phyloP scores from a whole-genome alignment of 2,797 vertebrate species.

The Tadarida brasiliensis region DNA sequence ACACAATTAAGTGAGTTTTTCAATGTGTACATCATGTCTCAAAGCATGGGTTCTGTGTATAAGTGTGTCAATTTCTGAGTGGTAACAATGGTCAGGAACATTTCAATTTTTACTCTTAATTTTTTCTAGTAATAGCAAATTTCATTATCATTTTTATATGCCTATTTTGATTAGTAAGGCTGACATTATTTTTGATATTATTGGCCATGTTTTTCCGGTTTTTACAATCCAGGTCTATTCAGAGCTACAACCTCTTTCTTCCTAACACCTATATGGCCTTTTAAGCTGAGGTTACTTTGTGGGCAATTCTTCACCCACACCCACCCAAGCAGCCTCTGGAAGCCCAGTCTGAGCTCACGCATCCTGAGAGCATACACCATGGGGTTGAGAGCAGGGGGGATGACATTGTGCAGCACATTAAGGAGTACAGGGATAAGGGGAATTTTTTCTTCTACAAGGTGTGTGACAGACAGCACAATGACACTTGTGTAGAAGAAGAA shows the following conservation, averaged over 20 bases:
- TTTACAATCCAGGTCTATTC: neutral
- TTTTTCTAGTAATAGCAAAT: neutral
- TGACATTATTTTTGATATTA: neutral
- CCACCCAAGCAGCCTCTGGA: neutral
- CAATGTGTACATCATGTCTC: neutral
- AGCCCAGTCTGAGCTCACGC: neutral
- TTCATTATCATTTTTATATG: neutral
- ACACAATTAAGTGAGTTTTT: neutral
- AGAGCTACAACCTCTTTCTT: neutral
- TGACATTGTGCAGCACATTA: conserved; percentile 77
- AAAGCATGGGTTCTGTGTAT: neutral
- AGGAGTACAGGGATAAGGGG: conserved; percentile 74
- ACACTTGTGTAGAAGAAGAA: conserved; percentile 63
- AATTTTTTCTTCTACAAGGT: conserved; percentile 13
- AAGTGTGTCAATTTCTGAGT: neutral
- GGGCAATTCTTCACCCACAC: neutral
- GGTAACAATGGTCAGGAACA: neutral
- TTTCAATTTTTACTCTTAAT: neutral
- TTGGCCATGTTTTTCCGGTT: neutral
- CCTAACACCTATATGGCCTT: neutral
- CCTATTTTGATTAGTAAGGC: neutral
- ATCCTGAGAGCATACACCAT: conserved; percentile 56
- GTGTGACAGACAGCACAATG: conserved; percentile 55
- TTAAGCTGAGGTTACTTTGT: neutral
- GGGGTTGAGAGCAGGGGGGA: conserved; percentile 64